Evolutionary conservation across 1,140 invertebrate species (phyloP).

Genomic region (Drosophila azteca): DNA sequence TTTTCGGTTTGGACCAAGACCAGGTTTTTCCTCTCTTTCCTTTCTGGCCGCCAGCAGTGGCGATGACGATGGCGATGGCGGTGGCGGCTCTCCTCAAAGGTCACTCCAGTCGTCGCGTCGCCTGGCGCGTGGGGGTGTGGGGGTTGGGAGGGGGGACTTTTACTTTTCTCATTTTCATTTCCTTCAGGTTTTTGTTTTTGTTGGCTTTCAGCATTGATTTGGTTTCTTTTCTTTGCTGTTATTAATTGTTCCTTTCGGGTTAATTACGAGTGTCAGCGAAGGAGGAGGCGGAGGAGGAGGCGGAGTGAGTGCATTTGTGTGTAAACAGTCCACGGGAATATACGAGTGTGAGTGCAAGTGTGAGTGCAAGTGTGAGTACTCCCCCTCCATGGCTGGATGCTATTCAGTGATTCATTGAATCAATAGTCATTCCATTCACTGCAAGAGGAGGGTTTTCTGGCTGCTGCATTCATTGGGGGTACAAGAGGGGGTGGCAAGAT

Average conservation of each 20-base stretch:
- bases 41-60: conserved; percentile 1
- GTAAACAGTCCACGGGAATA: neutral
- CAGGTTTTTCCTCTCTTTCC: conserved; percentile 40
- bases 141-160: conserved; percentile 30
- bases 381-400: too few species aligned
- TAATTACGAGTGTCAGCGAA: conserved; percentile 1
- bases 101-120: conserved; percentile 20
- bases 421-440: too few species aligned
- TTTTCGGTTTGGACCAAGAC: conserved; percentile 31
- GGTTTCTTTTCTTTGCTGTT: conserved; percentile 26
- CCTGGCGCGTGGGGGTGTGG: too few species aligned
- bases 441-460: too few species aligned
- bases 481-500: too few species aligned
- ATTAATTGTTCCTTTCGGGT: conserved; percentile 37
- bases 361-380: too few species aligned
- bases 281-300: too few species aligned
- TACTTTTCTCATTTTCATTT: conserved; percentile 48
- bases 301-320: conserved; percentile 3
- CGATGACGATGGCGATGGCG: neutral
- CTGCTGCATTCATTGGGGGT: too few species aligned
- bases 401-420: too few species aligned
- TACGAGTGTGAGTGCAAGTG: too few species aligned
- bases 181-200: conserved; percentile 10
- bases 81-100: conserved; percentile 35
- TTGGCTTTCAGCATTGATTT: conserved; percentile 17